Conservation (phyloP, 1,140 invertebrate species). For the Drosophila parabipectinata region DNA sequence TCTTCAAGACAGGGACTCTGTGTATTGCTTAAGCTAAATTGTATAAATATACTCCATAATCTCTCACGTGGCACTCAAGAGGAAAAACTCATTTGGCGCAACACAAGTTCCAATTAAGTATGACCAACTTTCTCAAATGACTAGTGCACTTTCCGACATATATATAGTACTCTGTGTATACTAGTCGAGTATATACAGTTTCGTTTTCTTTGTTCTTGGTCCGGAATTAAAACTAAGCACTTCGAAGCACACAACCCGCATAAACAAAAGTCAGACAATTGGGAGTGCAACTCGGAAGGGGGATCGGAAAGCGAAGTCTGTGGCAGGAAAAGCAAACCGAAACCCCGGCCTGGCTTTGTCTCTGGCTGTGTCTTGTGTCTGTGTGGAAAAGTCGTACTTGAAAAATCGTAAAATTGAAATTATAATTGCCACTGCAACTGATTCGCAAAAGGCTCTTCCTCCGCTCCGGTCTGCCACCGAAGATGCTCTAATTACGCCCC, state of each 20-base stretch:
- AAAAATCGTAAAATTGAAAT: constrained; percentile 81
- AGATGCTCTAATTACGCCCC: constrained; percentile 71
- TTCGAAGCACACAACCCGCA: constrained; percentile 70
- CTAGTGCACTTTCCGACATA: constrained; percentile 2
- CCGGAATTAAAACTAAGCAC: constrained; percentile 74
- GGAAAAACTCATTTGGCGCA: constrained; percentile 46
- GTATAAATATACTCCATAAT: constrained; percentile 30
- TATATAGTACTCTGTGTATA: not conserved
- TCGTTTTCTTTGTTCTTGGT: constrained; percentile 57
- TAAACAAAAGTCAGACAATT: constrained; percentile 58
- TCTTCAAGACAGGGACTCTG: constrained; percentile 16
- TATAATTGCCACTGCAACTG: constrained; percentile 77
- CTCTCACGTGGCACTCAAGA: constrained; percentile 35
- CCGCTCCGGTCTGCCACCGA: constrained; percentile 28
- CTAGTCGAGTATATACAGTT: constrained; percentile 24
- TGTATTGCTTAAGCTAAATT: constrained; percentile 17
- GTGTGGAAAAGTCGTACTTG: constrained; percentile 53
- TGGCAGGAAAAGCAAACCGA: constrained; percentile 19
- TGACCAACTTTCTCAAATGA: constrained; percentile 33
- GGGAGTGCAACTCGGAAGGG: constrained; percentile 1
- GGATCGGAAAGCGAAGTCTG: not conserved
- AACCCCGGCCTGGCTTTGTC: constrained; percentile 16
- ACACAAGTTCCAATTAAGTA: constrained; percentile 51
- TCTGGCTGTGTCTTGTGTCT: not conserved
- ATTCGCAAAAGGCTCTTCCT: constrained; percentile 47